Percentiles rank a stretch among this genome's conserved stretches.
phyloP scores from a whole-genome alignment of 2,797 vertebrate species.

The Cichlasoma orientale region DNA sequence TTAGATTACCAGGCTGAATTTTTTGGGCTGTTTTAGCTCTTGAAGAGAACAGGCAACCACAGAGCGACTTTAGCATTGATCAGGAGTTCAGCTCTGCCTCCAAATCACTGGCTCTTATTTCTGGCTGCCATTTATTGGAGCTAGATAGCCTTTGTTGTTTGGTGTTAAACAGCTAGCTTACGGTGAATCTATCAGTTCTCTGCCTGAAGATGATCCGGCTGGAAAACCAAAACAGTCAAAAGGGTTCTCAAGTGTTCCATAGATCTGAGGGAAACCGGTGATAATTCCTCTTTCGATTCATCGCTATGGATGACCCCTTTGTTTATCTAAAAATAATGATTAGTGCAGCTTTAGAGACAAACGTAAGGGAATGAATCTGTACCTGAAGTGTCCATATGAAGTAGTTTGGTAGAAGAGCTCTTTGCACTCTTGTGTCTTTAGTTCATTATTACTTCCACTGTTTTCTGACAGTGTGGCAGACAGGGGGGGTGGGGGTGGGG shows the following conservation, averaged over 20 bases:
- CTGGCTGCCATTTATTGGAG: neutral
- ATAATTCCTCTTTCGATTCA: neutral
- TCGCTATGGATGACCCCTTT: neutral
- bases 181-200: neutral
- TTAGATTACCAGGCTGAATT: too few species aligned
- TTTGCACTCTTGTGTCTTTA: neutral
- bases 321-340: neutral
- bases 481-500: neutral
- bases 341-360: neutral
- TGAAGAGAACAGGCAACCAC: too few species aligned
- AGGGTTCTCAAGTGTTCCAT: neutral
- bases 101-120: neutral
- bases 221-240: neutral
- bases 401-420: neutral
- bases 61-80: too few species aligned
- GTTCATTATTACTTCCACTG: neutral
- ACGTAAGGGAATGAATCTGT: neutral
- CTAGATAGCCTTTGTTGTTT: neutral
- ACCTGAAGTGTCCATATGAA: neutral
- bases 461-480: constrained; percentile 21
- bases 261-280: neutral
- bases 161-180: neutral
- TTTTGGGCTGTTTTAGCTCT: too few species aligned
- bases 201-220: neutral
- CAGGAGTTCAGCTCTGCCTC: too few species aligned